Conservation (phyloP, 2,888 invertebrate genomes). For the Encarsia formosa region DNA sequence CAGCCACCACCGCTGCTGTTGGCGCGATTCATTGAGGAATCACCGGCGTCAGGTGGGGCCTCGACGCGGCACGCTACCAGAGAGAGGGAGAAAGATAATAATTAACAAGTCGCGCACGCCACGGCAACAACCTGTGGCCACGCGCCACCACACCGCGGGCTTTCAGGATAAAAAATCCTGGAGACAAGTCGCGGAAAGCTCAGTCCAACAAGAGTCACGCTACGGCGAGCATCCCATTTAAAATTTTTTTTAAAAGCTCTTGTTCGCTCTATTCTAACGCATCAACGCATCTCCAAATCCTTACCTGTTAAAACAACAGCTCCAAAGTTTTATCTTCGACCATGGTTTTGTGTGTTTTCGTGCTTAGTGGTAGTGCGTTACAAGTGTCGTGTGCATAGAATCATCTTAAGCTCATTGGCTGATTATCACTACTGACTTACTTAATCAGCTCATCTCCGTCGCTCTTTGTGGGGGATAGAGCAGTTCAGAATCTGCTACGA, state of each 20-base stretch:
- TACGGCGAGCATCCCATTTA: background rate
- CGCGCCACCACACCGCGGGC: background rate
- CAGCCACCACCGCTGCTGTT: no score
- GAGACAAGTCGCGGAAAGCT: conserved; percentile 10
- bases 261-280: background rate
- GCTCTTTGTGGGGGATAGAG: no score
- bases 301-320: background rate
- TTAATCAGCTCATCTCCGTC: no score
- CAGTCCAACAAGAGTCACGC: conserved; percentile 6
- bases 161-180: conserved; percentile 17
- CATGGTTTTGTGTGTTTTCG: background rate
- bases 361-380: no score
- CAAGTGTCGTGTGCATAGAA: no score
- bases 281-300: background rate
- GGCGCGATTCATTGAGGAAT: no score
- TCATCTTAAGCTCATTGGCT: no score
- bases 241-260: no score
- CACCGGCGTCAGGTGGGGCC: background rate
- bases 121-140: background rate
- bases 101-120: background rate
- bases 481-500: no score
- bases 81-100: no score
- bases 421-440: no score
- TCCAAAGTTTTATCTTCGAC: background rate
- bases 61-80: no score